Evolutionary conservation across 2,888 invertebrate species (phyloP).

Genomic region (Catocala fraxini): DNA sequence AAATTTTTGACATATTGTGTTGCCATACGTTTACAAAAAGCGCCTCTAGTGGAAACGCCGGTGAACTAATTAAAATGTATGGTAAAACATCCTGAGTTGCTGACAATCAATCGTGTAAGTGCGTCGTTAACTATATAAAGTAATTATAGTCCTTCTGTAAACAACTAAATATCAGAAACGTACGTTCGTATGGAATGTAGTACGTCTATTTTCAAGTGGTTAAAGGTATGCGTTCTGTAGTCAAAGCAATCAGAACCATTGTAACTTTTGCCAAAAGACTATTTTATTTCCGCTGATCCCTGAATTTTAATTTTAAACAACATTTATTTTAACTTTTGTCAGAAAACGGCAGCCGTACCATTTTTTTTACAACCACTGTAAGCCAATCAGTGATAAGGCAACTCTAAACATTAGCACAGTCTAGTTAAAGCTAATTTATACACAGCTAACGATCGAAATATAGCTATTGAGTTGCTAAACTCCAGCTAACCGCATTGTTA

Average conservation of each 20-base stretch:
- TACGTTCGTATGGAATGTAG: slow-evolving; percentile 40
- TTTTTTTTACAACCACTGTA: slow-evolving; percentile 14
- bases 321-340: not conserved
- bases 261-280: not conserved
- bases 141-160: not conserved
- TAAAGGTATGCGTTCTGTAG: no score
- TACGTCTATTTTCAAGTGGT: slow-evolving; percentile 1
- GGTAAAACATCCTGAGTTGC: no score
- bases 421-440: not conserved
- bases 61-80: no score
- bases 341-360: slow-evolving; percentile 1
- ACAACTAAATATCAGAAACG: slow-evolving; percentile 7
- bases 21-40: no score
- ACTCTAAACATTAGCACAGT: slow-evolving; percentile 33
- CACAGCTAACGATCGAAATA: slow-evolving; percentile 19
- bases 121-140: no score
- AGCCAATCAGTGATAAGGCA: slow-evolving; percentile 48
- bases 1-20: no score
- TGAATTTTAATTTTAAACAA: not conserved
- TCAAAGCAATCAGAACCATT: not conserved
- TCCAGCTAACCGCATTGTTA: no score
- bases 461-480: no score
- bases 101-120: no score
- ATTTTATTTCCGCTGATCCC: no score
- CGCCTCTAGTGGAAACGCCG: no score